Percentiles rank a stretch among this genome's conserved stretches.
Evolutionary conservation across 1,140 invertebrate species (phyloP).

Genomic region (Neodiprion fabricii): DNA sequence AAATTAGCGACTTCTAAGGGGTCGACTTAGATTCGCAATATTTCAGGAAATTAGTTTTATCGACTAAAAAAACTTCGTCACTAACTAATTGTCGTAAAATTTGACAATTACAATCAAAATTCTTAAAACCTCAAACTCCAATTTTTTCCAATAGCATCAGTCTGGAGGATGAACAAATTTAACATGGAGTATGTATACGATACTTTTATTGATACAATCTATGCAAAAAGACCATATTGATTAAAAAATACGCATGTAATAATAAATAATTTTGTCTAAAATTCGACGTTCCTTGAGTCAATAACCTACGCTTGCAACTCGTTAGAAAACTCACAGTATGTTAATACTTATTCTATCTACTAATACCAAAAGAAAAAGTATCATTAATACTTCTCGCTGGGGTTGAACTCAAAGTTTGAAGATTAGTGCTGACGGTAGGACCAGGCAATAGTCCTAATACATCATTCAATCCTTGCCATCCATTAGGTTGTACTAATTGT

Average conservation of each 20-base stretch:
- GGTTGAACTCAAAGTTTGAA: constrained; percentile 44
- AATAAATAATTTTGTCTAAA: constrained; percentile 14
- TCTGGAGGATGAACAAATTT: constrained; percentile 8
- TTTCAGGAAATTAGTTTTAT: too few relatives aligned
- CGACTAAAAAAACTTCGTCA: too few relatives aligned
- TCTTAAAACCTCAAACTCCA: too few relatives aligned
- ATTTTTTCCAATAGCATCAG: constrained; percentile 50
- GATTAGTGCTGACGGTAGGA: constrained; percentile 56
- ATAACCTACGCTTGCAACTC: constrained; percentile 36
- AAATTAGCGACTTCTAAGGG: constrained; percentile 26
- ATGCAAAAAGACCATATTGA: constrained; percentile 54
- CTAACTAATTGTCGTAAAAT: too few relatives aligned
- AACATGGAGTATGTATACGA: too few relatives aligned
- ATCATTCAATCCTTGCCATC: constrained; percentile 78
- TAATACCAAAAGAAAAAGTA: constrained; percentile 64
- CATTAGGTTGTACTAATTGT: constrained; percentile 81
- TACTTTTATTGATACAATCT: too few relatives aligned
- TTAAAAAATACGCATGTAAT: constrained; percentile 4
- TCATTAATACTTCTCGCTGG: constrained; percentile 65
- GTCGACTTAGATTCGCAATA: too few relatives aligned
- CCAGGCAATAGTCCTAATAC: constrained; percentile 72
- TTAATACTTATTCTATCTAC: constrained; percentile 61
- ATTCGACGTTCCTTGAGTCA: neutral
- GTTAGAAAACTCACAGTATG: too few relatives aligned
- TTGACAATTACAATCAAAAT: too few relatives aligned